Conservation (phyloP, 2,797 vertebrate genomes). For the Philypnodon macrostomus region DNA sequence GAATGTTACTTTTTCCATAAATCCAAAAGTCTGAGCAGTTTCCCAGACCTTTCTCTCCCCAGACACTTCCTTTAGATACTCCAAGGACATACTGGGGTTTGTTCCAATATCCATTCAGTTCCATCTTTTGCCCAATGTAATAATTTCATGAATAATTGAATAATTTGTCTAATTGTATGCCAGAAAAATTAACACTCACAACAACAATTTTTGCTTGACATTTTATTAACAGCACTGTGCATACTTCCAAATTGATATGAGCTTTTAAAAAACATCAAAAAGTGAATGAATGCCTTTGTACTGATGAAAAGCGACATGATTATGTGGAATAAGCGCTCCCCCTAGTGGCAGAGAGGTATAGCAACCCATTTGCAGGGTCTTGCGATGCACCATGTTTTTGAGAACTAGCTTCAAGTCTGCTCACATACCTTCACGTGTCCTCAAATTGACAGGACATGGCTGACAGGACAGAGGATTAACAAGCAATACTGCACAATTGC, state of each 20-base stretch:
- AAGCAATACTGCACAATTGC: constrained; percentile 50
- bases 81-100: too few species aligned
- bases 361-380: constrained; percentile 16
- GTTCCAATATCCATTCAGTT: too few species aligned
- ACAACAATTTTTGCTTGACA: constrained; percentile 45
- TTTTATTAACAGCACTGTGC: constrained; percentile 80
- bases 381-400: constrained; percentile 14
- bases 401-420: constrained; percentile 8
- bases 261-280: constrained; percentile 65
- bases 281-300: constrained; percentile 57
- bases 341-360: constrained; percentile 53
- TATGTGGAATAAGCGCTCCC: constrained; percentile 54
- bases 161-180: too few species aligned
- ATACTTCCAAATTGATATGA: constrained; percentile 76
- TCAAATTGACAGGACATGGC: constrained; percentile 23
- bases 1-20: too few species aligned
- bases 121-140: too few species aligned
- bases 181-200: too few species aligned
- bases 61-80: too few species aligned
- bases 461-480: constrained; percentile 37
- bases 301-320: constrained; percentile 44
- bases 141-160: too few species aligned
- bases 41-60: too few species aligned
- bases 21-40: too few species aligned
- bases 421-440: constrained; percentile 26